Evolutionary conservation across 2,797 vertebrate genomes (phyloP).

Genomic region (Lutjanus campechanus): DNA sequence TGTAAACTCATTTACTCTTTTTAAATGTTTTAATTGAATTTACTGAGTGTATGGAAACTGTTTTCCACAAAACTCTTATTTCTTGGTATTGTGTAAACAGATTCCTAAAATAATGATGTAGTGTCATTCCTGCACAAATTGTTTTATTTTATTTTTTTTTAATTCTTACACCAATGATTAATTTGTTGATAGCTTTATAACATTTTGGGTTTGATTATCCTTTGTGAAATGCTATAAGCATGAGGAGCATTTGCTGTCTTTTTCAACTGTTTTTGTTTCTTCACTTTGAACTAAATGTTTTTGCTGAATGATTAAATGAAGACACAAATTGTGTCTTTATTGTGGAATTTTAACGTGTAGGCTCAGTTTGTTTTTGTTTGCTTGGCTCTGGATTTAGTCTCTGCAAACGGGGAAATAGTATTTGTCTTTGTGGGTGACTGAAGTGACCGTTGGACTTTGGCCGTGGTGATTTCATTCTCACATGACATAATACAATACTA

Average conservation of each 20-base stretch:
- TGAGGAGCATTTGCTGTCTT: neutral
- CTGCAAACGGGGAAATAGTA: neutral
- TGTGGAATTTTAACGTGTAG: neutral
- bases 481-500: constrained; percentile 57
- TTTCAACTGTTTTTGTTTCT: neutral
- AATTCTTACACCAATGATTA: neutral
- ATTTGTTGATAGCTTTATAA: neutral
- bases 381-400: constrained; percentile 11
- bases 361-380: constrained; percentile 13
- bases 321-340: constrained; percentile 5
- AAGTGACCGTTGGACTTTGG: constrained; percentile 63
- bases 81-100: neutral
- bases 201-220: neutral
- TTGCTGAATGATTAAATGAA: neutral
- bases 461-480: constrained; percentile 50
- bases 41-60: neutral
- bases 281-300: neutral
- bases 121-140: neutral
- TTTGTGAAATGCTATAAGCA: neutral
- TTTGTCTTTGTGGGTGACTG: constrained; percentile 31
- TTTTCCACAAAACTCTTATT: neutral
- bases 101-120: neutral
- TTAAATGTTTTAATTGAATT: neutral
- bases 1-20: neutral
- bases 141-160: neutral